Base-by-base conservation (phyloP, 2,797 vertebrate genomes). In the Odontamblyopus lacepedii region DNA sequence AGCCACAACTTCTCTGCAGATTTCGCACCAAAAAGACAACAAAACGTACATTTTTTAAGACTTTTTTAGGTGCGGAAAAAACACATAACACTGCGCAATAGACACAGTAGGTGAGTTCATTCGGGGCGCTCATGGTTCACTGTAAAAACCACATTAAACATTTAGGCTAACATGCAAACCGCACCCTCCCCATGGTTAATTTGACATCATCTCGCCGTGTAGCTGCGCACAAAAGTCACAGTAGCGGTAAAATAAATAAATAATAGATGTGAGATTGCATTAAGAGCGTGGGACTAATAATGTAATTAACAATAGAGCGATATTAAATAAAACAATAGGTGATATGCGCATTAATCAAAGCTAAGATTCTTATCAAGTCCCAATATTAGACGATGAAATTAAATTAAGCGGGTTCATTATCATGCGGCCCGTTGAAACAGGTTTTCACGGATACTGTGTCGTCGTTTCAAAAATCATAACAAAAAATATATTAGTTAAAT, bases 251-350 rank as follows among this genome's bases (percentile, higher is more conserved):
- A 13, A 13, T 23, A 23, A 32, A 32, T 19, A 32, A 67, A 53
- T 67, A 67, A 67, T 53, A 30, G 27, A 53, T n/a, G 13, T 29
- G 12, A 51, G 29, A 32, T 19, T n/a, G 50, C 29, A n/a, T 53
- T 53, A 29, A 15, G 4, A 66, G 23, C n/a, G 64, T 53, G 65
- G 6, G 50, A 23, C 65, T 67, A 18, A n/a, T 67, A 8, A 32
- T 8, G 26, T 29, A 51, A 50, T 66, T 66, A 66, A 66, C 44
- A 48, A 44, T 16, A 27, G 63, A 12, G 11, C 38, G 3, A 44
- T 65, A 50, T 66, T 29, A 50, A 66, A 66, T 44, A 63, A 44
- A 41, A 35, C 62, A 63, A 38, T 19, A 13, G 62, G 62, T 13
- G 62, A 44, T 63, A 63, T 44, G 62, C 5, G 18, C 62, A 26